Evolutionary conservation across 2,113 vertebrate genomes (phyloP), one percentile per base, ranked within the genome.

Genomic region (Clarias gariepinus): DNA sequence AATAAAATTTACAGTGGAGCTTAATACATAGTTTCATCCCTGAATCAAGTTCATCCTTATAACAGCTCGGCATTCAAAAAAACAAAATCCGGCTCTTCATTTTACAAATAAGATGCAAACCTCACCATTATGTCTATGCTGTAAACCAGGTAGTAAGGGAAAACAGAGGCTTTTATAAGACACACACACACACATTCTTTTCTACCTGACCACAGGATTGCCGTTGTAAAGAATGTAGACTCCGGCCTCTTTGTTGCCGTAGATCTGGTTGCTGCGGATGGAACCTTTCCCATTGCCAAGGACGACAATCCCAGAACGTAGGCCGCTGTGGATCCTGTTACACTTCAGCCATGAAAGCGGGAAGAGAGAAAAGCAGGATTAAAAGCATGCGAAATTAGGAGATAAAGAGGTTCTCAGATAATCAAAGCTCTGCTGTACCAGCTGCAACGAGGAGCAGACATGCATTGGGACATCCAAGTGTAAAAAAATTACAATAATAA

Each of bases 161-260:
- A 77, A 28, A 55, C n/a, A 77, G 1, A 74, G 41, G 41, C 9
- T 52, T 74, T 11, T 52, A 52, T 15, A 74, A 74, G 2, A 47
- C 36, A 47, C 33, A 61, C 71, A 66, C 23, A 81, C 13, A 23
- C 18, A 60, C 28, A 81, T 80, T 88, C 78, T 19, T 69, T 86
- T 94, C 6, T 94, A 98, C 97, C 96, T 96, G 92, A 97, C 97
- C 10, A 97, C 87, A 30, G 96, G 97, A 90, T 97, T 98, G 88
- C 97, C 97, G 0, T 97, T 96, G 92, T 97, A 97, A 81, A 97
- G 94, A 92, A 98, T 96, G 90, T 98, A 98, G 91, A 98, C 96
- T 84, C 97, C 98, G 25, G 97, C 97, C 89, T 98, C 97, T 92
- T 98, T 97, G 94, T 99, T 98, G 91, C 97, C 96, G 89, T 96